phyloP scores from a whole-genome alignment of 1,140 invertebrate genomes.

The Tyrophagus putrescentiae region DNA sequence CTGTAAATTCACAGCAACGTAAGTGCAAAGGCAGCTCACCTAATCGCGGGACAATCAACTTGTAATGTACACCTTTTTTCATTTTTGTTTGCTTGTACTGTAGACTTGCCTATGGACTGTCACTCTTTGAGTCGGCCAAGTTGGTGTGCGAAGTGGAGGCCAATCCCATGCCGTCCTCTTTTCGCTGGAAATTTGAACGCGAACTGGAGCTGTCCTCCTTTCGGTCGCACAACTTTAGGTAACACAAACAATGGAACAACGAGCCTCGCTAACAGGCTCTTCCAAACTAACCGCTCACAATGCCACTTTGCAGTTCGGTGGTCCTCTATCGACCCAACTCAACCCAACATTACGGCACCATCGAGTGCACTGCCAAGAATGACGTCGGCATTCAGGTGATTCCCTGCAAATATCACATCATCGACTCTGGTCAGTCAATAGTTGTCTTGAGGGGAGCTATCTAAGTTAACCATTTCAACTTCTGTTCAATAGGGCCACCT shows the following conservation, averaged over 20 bases:
- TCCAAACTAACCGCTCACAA: not conserved
- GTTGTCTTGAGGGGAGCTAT: not conserved
- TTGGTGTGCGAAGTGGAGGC: constrained; percentile 76
- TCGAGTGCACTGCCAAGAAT: constrained; percentile 31
- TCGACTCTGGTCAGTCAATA: constrained; percentile 27
- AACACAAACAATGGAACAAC: constrained; percentile 20
- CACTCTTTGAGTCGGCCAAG: constrained; percentile 67
- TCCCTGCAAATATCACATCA: constrained; percentile 30
- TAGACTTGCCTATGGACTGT: constrained; percentile 65
- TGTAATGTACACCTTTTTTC: not conserved
- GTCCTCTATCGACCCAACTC: constrained; percentile 16
- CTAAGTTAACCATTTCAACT: not conserved
- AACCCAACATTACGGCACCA: constrained; percentile 25
- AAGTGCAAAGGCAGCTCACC: not conserved
- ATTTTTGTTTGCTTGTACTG: not conserved
- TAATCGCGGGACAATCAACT: not conserved
- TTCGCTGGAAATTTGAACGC: constrained; percentile 23
- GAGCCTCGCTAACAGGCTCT: not conserved
- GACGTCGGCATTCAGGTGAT: constrained; percentile 29
- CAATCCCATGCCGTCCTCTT: constrained; percentile 44
- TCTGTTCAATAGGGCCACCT: constrained; percentile 17
- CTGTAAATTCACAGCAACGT: constrained; percentile 18
- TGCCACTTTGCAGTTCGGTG: constrained; percentile 14
- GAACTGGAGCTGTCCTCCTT: constrained; percentile 13
- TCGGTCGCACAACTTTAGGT: not conserved